Evolutionary conservation across 92 coral and sea anemone species (phyloP).

Genomic region (Epizoanthus scotinus): DNA sequence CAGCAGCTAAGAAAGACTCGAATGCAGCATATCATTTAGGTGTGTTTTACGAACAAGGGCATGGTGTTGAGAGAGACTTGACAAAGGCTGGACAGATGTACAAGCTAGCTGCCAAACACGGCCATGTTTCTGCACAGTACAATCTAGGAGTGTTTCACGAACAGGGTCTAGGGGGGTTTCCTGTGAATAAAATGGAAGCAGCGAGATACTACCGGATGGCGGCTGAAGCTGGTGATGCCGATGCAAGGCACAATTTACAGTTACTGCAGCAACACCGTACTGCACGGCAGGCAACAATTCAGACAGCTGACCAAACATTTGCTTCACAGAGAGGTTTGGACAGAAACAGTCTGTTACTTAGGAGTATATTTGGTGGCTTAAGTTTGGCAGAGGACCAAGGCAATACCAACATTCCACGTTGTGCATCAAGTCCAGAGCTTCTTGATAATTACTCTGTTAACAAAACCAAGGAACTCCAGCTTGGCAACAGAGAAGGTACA

Average conservation of each 20-base stretch:
- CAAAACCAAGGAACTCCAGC: conserved; percentile 23
- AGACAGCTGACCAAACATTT: conserved; percentile 18
- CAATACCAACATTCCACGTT: conserved; percentile 57
- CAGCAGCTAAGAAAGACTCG: conserved; percentile 83
- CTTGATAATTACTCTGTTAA: conserved; percentile 40
- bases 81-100: conserved; percentile 77
- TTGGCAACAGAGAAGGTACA: background rate
- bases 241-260: conserved; percentile 79
- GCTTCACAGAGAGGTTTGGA: conserved; percentile 15
- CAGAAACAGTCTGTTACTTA: conserved; percentile 9
- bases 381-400: conserved; percentile 23
- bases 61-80: conserved; percentile 78
- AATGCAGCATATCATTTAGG: conserved; percentile 91
- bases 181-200: conserved; percentile 82
- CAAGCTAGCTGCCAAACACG: conserved; percentile 84
- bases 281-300: conserved; percentile 15
- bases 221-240: conserved; percentile 88
- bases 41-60: conserved; percentile 88
- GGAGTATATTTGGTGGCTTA: conserved; percentile 16
- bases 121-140: conserved; percentile 88
- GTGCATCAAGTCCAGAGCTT: conserved; percentile 86
- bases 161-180: conserved; percentile 87
- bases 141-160: conserved; percentile 93
- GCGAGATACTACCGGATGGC: conserved; percentile 91
- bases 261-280: conserved; percentile 55